Evolutionary conservation across 2,113 vertebrate species (phyloP).

Genomic region (Ochotona princeps): DNA sequence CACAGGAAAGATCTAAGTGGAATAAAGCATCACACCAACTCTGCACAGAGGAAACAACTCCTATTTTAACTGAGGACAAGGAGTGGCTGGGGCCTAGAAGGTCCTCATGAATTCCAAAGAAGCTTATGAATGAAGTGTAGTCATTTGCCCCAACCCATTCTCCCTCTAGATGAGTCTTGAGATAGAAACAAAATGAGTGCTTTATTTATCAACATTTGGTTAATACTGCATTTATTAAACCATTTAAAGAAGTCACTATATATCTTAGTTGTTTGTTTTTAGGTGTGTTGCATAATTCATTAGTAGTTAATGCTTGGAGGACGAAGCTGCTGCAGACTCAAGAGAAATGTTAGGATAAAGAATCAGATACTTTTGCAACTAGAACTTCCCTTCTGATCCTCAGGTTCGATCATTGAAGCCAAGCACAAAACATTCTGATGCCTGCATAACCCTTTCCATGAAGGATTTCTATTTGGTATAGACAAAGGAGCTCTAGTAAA

Average conservation of each 20-base stretch:
- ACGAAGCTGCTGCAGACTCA: conserved; percentile 25
- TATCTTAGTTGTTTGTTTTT: conserved; percentile 78
- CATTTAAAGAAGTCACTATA: conserved; percentile 75
- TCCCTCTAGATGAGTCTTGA: conserved; percentile 37
- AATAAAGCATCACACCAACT: not conserved
- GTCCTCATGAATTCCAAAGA: too few relatives aligned
- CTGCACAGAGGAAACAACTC: fast-evolving
- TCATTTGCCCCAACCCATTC: not conserved
- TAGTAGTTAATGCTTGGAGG: conserved; percentile 71
- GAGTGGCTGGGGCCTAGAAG: not conserved
- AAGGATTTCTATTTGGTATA: not conserved
- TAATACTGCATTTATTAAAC: conserved; percentile 73
- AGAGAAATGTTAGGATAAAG: conserved; percentile 46
- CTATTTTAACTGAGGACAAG: too few relatives aligned
- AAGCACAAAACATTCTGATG: not conserved
- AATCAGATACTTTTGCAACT: not conserved
- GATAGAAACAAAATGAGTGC: conserved; percentile 22
- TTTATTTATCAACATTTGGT: conserved; percentile 77
- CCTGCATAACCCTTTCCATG: not conserved
- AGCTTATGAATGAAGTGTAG: not conserved
- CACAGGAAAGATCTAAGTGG: not conserved
- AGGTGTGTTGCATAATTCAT: conserved; percentile 79
- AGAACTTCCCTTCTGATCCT: conserved; percentile 1
- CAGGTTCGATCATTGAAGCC: not conserved
- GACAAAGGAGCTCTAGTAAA: not conserved